Evolutionary conservation across 2,888 invertebrate genomes (phyloP).

Genomic region (Parnassius glacialis): DNA sequence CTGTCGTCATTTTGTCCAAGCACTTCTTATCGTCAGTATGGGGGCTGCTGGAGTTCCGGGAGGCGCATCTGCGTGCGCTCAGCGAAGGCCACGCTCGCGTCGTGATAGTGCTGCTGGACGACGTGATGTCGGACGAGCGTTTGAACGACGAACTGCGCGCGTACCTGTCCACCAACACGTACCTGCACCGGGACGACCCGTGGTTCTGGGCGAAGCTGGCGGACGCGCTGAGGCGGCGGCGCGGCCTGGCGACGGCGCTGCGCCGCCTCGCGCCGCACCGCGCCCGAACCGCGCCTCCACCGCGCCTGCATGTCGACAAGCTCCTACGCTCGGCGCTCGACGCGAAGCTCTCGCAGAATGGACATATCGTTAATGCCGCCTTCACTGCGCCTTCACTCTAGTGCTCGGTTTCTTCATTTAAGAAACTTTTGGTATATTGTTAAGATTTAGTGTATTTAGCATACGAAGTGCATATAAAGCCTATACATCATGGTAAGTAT

Average conservation of each 20-base stretch:
- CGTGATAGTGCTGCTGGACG: constrained; percentile 86
- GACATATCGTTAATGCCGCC: constrained; percentile 8
- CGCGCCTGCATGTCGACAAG: constrained; percentile 23
- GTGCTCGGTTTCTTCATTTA: not conserved
- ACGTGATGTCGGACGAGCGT: constrained; percentile 79
- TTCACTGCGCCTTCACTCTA: constrained; percentile 20
- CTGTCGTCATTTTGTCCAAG: constrained; percentile 46
- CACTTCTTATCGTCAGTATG: constrained; percentile 58
- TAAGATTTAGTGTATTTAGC: not conserved
- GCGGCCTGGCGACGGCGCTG: constrained; percentile 29
- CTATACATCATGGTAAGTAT: too few relatives aligned
- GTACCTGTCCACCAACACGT: constrained; percentile 88
- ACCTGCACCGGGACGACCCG: constrained; percentile 90
- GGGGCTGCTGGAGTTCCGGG: constrained; percentile 86
- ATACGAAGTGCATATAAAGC: too few relatives aligned
- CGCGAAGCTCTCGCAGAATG: constrained; percentile 9
- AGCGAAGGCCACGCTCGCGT: constrained; percentile 83
- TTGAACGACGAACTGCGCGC: constrained; percentile 82
- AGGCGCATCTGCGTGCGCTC: constrained; percentile 70
- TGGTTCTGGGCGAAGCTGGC: constrained; percentile 91
- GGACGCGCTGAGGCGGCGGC: constrained; percentile 83
- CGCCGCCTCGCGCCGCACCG: constrained; percentile 15
- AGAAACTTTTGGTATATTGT: not conserved
- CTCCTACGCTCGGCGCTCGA: constrained; percentile 32
- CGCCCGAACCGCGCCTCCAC: constrained; percentile 29